Evolutionary conservation across 2,113 vertebrate genomes (phyloP).

Genomic region (Muscicapa adusta): DNA sequence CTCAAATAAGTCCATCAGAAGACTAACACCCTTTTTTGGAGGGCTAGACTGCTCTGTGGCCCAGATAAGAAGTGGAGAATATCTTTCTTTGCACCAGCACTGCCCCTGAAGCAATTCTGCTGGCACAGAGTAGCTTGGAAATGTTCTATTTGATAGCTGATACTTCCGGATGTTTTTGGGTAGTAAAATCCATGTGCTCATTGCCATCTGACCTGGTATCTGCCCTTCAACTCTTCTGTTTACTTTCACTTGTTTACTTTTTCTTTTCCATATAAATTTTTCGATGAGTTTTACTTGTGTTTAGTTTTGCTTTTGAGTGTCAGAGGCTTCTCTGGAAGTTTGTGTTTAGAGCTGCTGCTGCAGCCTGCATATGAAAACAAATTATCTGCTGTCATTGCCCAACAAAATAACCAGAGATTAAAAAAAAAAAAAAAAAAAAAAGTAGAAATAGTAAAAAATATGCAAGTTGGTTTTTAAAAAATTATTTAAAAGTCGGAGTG

Average conservation of each 20-base stretch:
- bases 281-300: not conserved
- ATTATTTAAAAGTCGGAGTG: not conserved
- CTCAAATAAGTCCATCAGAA: not conserved
- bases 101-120: not conserved
- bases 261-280: not conserved
- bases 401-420: not conserved
- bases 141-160: not conserved
- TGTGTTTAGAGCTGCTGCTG: not conserved
- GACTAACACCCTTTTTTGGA: not conserved
- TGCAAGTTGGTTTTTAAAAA: not conserved
- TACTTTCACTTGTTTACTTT: not conserved
- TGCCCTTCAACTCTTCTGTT: not conserved
- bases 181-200: not conserved
- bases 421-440: not conserved
- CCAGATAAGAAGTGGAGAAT: not conserved
- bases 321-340: not conserved
- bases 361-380: not conserved
- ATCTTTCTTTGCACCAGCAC: not conserved
- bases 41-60: not conserved
- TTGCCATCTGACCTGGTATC: not conserved
- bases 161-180: not conserved
- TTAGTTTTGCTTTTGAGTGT: not conserved
- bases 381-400: not conserved
- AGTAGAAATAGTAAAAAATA: not conserved
- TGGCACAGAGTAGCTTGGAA: not conserved